Evolutionary conservation across 2,888 invertebrate species (phyloP).

Genomic region (Bombylius discolor): DNA sequence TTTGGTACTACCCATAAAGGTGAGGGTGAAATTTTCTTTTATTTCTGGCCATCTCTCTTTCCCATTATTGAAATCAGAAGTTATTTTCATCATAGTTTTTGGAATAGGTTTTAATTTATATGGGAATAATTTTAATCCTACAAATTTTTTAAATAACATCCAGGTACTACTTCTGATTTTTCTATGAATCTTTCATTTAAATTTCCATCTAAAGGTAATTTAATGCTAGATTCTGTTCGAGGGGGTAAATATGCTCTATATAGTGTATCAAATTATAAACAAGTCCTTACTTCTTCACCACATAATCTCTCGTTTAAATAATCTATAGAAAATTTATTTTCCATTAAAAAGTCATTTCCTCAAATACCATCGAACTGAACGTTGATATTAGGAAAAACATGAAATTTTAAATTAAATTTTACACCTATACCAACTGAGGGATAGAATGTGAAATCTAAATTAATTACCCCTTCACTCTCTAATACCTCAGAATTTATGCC

Average conservation of each 20-base stretch:
- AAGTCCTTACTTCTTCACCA: background rate
- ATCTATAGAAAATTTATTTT: background rate
- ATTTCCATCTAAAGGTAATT: background rate
- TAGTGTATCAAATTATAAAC: constrained; percentile 2
- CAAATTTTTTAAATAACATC: constrained; percentile 1
- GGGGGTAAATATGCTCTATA: constrained; percentile 1
- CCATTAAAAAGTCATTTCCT: background rate
- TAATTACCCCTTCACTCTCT: too few species aligned
- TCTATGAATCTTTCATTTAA: background rate
- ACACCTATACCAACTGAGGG: background rate
- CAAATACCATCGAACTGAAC: background rate
- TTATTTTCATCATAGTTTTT: background rate
- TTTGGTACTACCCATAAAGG: constrained; percentile 21
- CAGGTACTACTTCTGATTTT: background rate
- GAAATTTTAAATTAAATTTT: background rate
- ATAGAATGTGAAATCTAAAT: background rate
- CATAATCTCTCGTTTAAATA: constrained; percentile 1
- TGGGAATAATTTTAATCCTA: constrained; percentile 1
- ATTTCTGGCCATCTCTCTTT: background rate
- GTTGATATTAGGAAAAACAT: constrained; percentile 4
- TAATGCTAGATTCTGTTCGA: background rate
- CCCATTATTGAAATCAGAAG: background rate
- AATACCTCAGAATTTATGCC: too few species aligned
- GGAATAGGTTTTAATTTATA: constrained; percentile 1
- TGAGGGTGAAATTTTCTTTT: constrained; percentile 3